Base-by-base conservation (phyloP, 2,888 invertebrate species). In the Drosophila pseudotakahashii region DNA sequence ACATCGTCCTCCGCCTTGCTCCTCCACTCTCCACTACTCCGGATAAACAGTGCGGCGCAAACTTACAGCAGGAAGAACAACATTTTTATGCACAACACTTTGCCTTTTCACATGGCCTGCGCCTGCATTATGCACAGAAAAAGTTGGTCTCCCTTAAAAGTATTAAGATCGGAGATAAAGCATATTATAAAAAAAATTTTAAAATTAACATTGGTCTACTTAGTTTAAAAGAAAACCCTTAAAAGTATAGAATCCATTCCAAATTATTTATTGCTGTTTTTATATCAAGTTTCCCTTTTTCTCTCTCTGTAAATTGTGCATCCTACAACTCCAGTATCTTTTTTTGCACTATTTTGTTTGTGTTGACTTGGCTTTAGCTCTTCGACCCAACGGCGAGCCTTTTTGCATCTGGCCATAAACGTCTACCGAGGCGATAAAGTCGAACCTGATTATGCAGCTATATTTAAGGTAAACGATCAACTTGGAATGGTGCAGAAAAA, bases 401-500 rank as follows among this genome's bases (percentile, higher is more conserved):
- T 58, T 58, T 55, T 59, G 58, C 74, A 71, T 41, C 45, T 74
- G 66, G 58, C 50, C 67, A 75, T 71, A 73, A 82, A 68, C 62
- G 68, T 58, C 68, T 64, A 59, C 63, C 59, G 60, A 62, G 75
- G 55, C 64, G 64, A 76, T 71, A 70, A 76, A 63, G 62, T 71
- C 71, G 39, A 69, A 64, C 59, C 68, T 69, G 75, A 66, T 82
- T 77, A 53, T 68, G 51, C 60, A 9, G 67, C 52, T 45, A 13
- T 60, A 50, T 68, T 67, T 66, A 13, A 57, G 16, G 39, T 42
- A 30, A 60, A 41, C 41, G 32, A 62, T 59, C 44, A 45, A 82
- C 63, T 66, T 39, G 34, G 68, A 70, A 60, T 36, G 42, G 45
- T n/a, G 14, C 3, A 37, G 52, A 16, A 52, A 53, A 53, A 39